Evolutionary conservation across 2,113 vertebrate genomes (phyloP), one percentile per base, ranked within the genome.

Genomic region (Blennius ocellaris): DNA sequence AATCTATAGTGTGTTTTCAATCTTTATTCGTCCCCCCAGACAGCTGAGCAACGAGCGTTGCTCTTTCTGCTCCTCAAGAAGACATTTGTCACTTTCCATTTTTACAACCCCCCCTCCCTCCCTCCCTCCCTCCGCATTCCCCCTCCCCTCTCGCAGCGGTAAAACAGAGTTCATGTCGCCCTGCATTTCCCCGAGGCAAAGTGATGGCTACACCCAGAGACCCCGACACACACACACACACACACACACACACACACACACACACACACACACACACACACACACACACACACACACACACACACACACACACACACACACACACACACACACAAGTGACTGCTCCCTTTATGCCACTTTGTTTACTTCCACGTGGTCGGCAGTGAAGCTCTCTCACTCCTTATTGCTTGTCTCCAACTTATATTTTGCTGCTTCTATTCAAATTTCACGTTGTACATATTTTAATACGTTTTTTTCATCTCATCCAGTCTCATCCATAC

Each of bases 321-420:
- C 6, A 1, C 16, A 69, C 57, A 71, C 11, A 74, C 64, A n/a
- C 74, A 17, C 61, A 40, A 82, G 76, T 72, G 73, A 81, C 84
- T 84, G 76, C 91, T 94, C 94, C 91, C 87, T 93, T 90, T 92
- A 84, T 87, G 92, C 60, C 54, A 76, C 81, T 86, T 82, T 89
- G 68, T 88, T 86, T 82, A 76, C 76, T 54, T 57, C 84, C 12
- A 30, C 21, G 4, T 30, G 4, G 21, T 30, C 30, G 73, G 83
- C 50, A 63, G 50, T 1, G 53, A 72, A 56, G 14, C 52, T 66
- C 69, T 70, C 5, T 10, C 41, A 38, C 49, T 53, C 45, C 44
- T 59, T 36, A 59, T 68, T 91, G 15, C 86, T 80, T 55, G 75
- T 47, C 30, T 3, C 14, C 5, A 2, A 30, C 21, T 30, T 30